Conservation (phyloP, 2,113 vertebrate species). For the Mastomys natalensis region DNA sequence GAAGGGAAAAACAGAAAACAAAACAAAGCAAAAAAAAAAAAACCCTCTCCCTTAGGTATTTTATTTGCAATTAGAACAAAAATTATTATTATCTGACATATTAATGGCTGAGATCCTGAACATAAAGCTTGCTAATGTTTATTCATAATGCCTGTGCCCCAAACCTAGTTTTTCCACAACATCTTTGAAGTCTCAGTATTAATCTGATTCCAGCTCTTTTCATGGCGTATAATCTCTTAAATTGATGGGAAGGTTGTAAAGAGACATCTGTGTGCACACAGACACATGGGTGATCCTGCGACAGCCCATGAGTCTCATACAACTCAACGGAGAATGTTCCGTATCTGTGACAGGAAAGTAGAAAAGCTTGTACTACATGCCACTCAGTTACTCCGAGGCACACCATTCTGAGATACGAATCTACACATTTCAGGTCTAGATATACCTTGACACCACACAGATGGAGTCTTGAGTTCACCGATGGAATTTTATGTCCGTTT, state of each 20-base stretch:
- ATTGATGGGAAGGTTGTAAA: not conserved
- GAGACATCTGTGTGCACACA: not conserved
- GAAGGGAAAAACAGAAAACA: not conserved
- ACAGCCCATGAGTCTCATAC: not conserved
- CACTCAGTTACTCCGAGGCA: not conserved
- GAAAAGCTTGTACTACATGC: not conserved
- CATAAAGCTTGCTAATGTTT: not conserved
- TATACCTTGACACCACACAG: not conserved
- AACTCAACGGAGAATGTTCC: not conserved
- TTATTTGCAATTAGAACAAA: not conserved
- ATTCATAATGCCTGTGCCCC: not conserved
- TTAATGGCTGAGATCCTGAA: not conserved
- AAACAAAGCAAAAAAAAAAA: not conserved
- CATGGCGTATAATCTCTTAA: not conserved
- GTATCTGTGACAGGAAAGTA: not conserved
- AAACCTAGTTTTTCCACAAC: not conserved
- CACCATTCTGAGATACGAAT: not conserved
- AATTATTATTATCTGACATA: not conserved
- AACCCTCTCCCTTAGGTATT: not conserved
- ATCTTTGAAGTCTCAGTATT: not conserved
- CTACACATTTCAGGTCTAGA: not conserved
- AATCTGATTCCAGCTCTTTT: not conserved
- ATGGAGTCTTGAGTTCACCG: not conserved
- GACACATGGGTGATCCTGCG: not conserved
- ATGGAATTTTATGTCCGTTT: not conserved